Percentiles rank a stretch among this genome's conserved stretches.
phyloP scores from a whole-genome alignment of 2,888 invertebrate species.

The Stenolophus ochropezus region DNA sequence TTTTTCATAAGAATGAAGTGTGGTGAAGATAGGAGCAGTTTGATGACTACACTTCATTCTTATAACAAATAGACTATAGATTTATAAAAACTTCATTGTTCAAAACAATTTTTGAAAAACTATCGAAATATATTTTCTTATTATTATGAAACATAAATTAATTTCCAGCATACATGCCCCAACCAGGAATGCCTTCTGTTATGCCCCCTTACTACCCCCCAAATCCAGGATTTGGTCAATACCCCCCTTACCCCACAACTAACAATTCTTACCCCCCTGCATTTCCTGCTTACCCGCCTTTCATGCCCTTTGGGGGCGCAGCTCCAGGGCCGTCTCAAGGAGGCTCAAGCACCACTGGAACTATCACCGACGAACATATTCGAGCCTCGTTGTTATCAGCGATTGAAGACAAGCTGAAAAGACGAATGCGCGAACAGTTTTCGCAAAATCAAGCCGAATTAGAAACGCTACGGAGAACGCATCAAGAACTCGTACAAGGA shows the following conservation, averaged over 20 bases:
- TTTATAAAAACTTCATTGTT: no score
- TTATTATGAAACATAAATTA: background rate
- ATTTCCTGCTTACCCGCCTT: conserved; percentile 76
- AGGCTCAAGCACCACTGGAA: conserved; percentile 78
- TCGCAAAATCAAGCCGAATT: conserved; percentile 94
- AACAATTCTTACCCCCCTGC: conserved; percentile 66
- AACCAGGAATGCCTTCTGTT: conserved; percentile 68
- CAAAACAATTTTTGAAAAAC: no score
- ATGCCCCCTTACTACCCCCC: conserved; percentile 65
- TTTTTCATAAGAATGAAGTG: no score
- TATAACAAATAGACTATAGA: no score
- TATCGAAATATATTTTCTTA: background rate
- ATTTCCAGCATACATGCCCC: conserved; percentile 72
- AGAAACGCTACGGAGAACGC: conserved; percentile 90
- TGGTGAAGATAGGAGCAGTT: no score
- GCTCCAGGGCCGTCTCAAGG: conserved; percentile 72
- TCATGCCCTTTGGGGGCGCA: conserved; percentile 73
- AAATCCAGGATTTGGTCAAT: conserved; percentile 63
- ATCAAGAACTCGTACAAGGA: conserved; percentile 90
- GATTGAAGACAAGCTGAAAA: conserved; percentile 93
- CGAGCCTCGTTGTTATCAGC: conserved; percentile 95
- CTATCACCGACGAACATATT: conserved; percentile 97
- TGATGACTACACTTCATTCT: no score
- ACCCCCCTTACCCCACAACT: conserved; percentile 69
- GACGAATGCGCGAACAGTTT: conserved; percentile 91